Evolutionary conservation across 92 coral and sea anemone species (phyloP).

Genomic region (Phenganax marumi): DNA sequence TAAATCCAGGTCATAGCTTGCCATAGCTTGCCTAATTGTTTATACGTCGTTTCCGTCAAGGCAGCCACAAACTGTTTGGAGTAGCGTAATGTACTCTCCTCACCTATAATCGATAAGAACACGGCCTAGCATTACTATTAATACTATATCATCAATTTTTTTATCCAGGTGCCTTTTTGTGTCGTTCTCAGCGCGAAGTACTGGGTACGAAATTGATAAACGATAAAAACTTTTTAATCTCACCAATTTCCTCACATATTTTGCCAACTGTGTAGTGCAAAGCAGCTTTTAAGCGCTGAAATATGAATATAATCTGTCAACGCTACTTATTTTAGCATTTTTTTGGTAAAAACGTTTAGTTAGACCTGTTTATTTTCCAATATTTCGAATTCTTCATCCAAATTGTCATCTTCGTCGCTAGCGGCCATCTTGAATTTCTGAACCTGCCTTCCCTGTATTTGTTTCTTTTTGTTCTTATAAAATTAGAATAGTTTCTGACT

Average conservation of each 20-base stretch:
- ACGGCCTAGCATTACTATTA: no score
- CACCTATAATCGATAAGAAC: slow-evolving; percentile 49
- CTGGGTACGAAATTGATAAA: background rate
- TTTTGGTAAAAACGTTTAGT: background rate
- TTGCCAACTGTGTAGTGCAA: slow-evolving; percentile 88
- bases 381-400: slow-evolving; percentile 70
- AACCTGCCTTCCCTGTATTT: no score
- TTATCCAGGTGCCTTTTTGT: no score
- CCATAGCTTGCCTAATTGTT: slow-evolving; percentile 72
- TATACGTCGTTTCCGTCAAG: slow-evolving; percentile 79
- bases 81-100: slow-evolving; percentile 68
- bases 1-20: background rate
- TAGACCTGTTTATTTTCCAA: slow-evolving; percentile 82
- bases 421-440: slow-evolving; percentile 19
- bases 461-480: no score
- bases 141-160: background rate
- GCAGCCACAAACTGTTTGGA: slow-evolving; percentile 94
- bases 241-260: slow-evolving; percentile 84
- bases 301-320: slow-evolving; percentile 2
- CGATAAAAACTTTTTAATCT: background rate
- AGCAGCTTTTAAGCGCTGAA: slow-evolving; percentile 91
- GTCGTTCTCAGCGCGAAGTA: no score
- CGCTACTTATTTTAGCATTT: background rate
- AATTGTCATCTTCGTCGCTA: slow-evolving; percentile 6
- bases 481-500: no score